Base-by-base conservation (phyloP, 1,140 invertebrate genomes). In the Cyclargus thomasi region DNA sequence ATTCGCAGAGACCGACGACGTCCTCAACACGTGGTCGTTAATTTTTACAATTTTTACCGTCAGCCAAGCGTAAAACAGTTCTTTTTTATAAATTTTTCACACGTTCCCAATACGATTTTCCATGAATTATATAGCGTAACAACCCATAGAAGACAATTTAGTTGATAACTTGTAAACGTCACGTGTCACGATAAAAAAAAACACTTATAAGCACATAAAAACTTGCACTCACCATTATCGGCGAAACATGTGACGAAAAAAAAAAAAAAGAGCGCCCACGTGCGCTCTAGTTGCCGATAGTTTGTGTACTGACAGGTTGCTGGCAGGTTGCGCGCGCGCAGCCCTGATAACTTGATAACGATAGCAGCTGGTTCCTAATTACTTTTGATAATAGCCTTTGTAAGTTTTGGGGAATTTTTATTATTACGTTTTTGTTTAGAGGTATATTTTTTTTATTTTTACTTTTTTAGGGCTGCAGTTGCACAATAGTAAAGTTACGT, bases 341-440 rank as follows among this genome's bases (percentile, higher is more conserved):
- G 18, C 53, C 14, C 55, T 59, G 53, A 55, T 55, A 55, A 55
- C n/a, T 59, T 59, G 55, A 59, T 59, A 59, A 59, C n/a, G 55
- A 59, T 59, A 59, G 21, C n/a, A 55, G n/a, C 18, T 0, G 55
- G 7, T 59, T 59, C 55, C 55, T 59, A 21, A 59, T 59, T 59
- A 59, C 55, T 21, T 6, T 22, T 21, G 55, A 59, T 59, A 59
- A 59, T 20, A 7, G 18, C 17, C 11, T 55, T 18, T 55, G 53
- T 11, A 59, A 47, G 39, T 47, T 47, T 47, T 47, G 11, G 14
- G 14, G 14, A 47, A 47, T 47, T 47, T 3, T 35, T 35, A 35
- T 35, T 35, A 3, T 3, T 14, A 14, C 2, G 39, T 11, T 47
- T 47, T 47, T 47, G 10, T 16, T 47, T 47, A 3, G 2, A 47